A percentile compares a stretch with the other conserved stretches of the same genome.
phyloP scores from a whole-genome alignment of 2,113 vertebrate genomes.

The Engraulis encrasicolus region DNA sequence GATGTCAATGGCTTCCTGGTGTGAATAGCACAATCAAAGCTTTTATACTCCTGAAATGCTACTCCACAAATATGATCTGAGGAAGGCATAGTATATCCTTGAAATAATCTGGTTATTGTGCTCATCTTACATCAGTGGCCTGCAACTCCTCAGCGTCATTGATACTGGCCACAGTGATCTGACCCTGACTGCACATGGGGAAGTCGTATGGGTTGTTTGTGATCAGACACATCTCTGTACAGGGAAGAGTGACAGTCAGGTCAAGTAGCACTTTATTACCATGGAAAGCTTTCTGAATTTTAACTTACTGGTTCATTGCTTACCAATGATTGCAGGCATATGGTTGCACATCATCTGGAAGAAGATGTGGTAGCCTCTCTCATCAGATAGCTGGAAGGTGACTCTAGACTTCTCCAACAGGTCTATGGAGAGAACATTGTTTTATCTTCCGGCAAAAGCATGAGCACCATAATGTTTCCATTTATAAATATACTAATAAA shows the following conservation, averaged over 20 bases:
- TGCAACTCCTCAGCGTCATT: slow-evolving; percentile 84
- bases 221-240: slow-evolving; percentile 64
- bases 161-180: slow-evolving; percentile 83
- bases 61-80: neutral
- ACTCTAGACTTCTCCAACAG: slow-evolving; percentile 57
- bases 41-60: too few species aligned
- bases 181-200: slow-evolving; percentile 82
- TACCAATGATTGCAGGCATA: slow-evolving; percentile 58
- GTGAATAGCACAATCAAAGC: neutral
- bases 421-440: slow-evolving; percentile 28
- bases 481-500: too few species aligned
- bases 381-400: slow-evolving; percentile 54
- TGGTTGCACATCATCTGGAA: slow-evolving; percentile 59
- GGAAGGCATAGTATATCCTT: neutral
- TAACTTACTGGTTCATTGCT: neutral
- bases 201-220: slow-evolving; percentile 85
- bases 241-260: slow-evolving; percentile 24
- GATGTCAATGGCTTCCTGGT: neutral
- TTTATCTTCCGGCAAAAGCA: too few species aligned
- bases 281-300: neutral
- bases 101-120: neutral
- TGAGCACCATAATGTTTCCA: too few species aligned
- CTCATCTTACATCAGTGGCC: slow-evolving; percentile 78
- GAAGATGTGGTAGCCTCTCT: slow-evolving; percentile 60
- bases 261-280: slow-evolving; percentile 29